Base-by-base conservation (phyloP, 2,113 vertebrate genomes). In the Probosciger aterrimus region DNA sequence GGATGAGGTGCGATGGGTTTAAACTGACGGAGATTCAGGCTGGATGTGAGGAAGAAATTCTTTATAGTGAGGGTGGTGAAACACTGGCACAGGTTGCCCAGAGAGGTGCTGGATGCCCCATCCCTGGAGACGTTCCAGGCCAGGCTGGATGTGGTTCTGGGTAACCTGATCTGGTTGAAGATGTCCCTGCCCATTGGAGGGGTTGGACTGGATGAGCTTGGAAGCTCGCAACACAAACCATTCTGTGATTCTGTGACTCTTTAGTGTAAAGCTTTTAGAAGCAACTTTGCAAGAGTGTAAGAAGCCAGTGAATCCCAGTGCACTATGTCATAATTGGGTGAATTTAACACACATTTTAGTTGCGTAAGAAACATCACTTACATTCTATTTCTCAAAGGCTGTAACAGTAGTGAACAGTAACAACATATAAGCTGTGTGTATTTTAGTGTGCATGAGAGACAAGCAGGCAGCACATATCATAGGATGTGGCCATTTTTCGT, bases 391-490 rank as follows among this genome's bases (percentile, higher is more conserved):
- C 59, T 75, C 59, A 52, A 68, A 47, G 23, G 11, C 46, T 60
- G 14, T 82, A 62, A 17, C 39, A 52, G 33, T 6, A 55, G 28
- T 52, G 62, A 73, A 27, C 18, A 53, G n/a, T 9, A 65, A 2
- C 43, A 44, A 11, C 9, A 3, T 31, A 4, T 2, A 70, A 82
- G 23, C 47, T 65, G 18, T 1, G 1, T 0, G 1, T 39, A 33
- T 31, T 86, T 91, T 67, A 27, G 71, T 65, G 64, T 18, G 5
- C 15, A 2, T 5, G 33, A 33, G 30, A 39, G 65, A 37, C 5
- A 22, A 28, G 47, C 46, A 44, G 13, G 35, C 41, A 77, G 14
- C 0, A 0, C 5, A 2, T 27, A 5, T 69, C 2, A 0, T 47
- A 47, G 27, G 47, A 35, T 5, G 24, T 37, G 71, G 70, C 50